A percentile compares a stretch with the other conserved stretches of the same genome.
Evolutionary conservation across 2,113 vertebrate genomes (phyloP).

Genomic region (Ondatra zibethicus): DNA sequence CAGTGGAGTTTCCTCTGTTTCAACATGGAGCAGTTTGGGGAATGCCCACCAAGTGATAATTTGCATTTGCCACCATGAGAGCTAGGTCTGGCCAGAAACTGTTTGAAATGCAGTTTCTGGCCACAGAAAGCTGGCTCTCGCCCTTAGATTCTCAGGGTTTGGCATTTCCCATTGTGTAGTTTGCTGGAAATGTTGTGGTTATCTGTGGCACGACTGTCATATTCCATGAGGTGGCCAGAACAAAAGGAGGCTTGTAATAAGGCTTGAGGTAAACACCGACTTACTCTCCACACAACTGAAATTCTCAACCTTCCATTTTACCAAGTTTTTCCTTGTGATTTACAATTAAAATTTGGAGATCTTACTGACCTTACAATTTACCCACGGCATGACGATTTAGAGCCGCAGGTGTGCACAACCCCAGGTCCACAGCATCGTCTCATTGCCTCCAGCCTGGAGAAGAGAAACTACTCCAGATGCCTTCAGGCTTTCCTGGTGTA

Average conservation of each 20-base stretch:
- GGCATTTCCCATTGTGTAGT: neutral
- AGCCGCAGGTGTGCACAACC: neutral
- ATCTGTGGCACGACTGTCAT: neutral
- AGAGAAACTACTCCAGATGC: neutral
- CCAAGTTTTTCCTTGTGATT: neutral
- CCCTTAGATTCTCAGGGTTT: neutral
- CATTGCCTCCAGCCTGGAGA: neutral
- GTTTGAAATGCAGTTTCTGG: neutral
- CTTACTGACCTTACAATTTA: neutral
- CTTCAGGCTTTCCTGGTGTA: neutral
- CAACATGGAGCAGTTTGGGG: neutral
- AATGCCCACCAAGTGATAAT: neutral
- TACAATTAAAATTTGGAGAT: neutral
- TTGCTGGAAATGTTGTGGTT: neutral
- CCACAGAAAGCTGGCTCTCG: neutral
- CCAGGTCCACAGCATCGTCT: neutral
- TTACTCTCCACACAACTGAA: neutral
- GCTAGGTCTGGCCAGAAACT: neutral
- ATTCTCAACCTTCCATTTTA: neutral
- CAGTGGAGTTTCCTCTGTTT: neutral
- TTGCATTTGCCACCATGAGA: neutral
- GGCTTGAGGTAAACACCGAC: neutral
- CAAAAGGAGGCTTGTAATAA: neutral
- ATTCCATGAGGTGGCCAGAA: neutral
- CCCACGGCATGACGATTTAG: neutral